Base-by-base conservation (phyloP, 2,888 invertebrate genomes). In the Orchesellides sinensis region DNA sequence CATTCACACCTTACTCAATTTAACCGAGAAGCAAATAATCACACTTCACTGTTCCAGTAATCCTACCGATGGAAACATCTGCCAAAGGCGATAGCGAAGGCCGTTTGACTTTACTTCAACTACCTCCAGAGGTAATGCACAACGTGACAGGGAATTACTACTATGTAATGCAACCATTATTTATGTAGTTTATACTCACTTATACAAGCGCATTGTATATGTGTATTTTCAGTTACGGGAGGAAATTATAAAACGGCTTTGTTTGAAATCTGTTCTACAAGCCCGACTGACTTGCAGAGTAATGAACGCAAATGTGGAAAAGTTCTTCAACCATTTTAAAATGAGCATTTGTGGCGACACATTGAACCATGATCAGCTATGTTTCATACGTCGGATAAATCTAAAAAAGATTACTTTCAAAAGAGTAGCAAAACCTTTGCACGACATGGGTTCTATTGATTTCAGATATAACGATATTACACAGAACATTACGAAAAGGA, bases 371-470 rank as follows among this genome's bases (percentile, higher is more conserved):
- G 29, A 49, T n/a, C 68, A 68, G 27, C 3, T 68, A 5, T 2
- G 10, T 6, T 69, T 69, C 23, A 32, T 69, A 0, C 19, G 14
- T 12, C 17, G 32, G 14, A 69, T 69, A 1, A 52, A 69, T 12
- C 69, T 69, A 1, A 8, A 54, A 19, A 27, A 54, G 10, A 69
- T 69, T 10, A 54, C 35, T 3, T 69, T 69, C 32, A 69, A 69
- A 17, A 5, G 69, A 19, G 69, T 69, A 5, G 69, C 69, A 17
- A 52, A 69, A 35, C 52, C 29, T 14, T 1, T 69, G 14, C 4
- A 32, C 21, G 10, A 14, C 0, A 17, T 47, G n/a, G 47, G n/a
- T n/a, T n/a, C 52, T 14, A 21, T 21, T 4, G 27, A 14, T 47
- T 12, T 6, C 47, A 10, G 5, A 17, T 12, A 47, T 47, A 47